Conservation (phyloP, 2,113 vertebrate genomes). For the Etia nguti region DNA sequence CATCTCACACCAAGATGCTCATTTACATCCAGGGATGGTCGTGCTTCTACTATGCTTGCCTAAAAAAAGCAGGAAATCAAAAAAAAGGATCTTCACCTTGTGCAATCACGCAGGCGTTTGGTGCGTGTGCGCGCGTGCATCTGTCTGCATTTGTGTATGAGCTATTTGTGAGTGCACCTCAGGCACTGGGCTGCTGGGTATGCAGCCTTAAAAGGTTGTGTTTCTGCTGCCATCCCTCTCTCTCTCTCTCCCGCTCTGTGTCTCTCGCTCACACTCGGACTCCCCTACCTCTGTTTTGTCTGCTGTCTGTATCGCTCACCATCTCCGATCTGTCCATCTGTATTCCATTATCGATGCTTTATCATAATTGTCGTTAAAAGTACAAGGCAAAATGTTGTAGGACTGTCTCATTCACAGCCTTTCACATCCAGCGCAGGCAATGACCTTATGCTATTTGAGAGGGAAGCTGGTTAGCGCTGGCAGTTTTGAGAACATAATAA, state of each 20-base stretch:
- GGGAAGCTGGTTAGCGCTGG: constrained; percentile 56
- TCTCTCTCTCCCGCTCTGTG: not conserved
- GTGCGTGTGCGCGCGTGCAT: not conserved
- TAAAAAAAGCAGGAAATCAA: not conserved
- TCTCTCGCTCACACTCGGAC: constrained; percentile 5
- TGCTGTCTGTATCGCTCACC: constrained; percentile 16
- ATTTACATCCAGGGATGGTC: constrained; percentile 19
- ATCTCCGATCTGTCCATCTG: constrained; percentile 17
- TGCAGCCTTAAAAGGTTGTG: constrained; percentile 78
- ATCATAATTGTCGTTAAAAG: constrained; percentile 47
- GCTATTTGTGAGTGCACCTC: constrained; percentile 69
- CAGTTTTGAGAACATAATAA: constrained; percentile 71
- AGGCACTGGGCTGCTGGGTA: constrained; percentile 65
- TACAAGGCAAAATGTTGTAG: constrained; percentile 8
- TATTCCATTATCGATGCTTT: constrained; percentile 39
- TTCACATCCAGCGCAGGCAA: constrained; percentile 34
- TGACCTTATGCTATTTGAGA: constrained; percentile 64
- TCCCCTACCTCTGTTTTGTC: constrained; percentile 32
- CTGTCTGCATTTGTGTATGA: constrained; percentile 42
- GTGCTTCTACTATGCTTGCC: constrained; percentile 1
- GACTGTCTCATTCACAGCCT: constrained; percentile 31
- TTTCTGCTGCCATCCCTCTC: constrained; percentile 56
- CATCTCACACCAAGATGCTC: constrained; percentile 34
- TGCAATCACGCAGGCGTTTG: constrained; percentile 41
- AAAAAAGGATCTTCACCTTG: constrained; percentile 26